A percentile compares a stretch with the other conserved stretches of the same genome.
Evolutionary conservation across 2,113 vertebrate genomes (phyloP).

Genomic region (Megatriorchis doriae): DNA sequence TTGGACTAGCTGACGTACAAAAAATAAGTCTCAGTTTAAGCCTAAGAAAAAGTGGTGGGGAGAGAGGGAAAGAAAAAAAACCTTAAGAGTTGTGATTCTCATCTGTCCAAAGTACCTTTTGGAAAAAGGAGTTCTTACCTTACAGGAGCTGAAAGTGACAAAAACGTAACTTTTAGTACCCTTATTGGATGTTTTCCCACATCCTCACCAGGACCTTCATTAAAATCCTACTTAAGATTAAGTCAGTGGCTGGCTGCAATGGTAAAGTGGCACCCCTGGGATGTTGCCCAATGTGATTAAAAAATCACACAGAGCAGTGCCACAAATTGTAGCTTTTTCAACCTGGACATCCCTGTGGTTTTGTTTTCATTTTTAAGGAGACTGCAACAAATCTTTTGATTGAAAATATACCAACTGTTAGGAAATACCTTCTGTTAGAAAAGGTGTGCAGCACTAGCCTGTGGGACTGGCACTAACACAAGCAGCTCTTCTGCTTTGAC

Average conservation of each 20-base stretch:
- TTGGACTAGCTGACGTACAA: not conserved
- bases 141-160: not conserved
- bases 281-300: not conserved
- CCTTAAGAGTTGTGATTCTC: not conserved
- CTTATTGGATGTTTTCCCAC: slow-evolving; percentile 1
- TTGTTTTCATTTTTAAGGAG: not conserved
- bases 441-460: not conserved
- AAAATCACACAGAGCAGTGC: not conserved
- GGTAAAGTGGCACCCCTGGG: not conserved
- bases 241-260: not conserved
- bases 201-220: not conserved
- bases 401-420: not conserved
- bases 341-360: not conserved
- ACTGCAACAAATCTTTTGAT: not conserved
- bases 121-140: not conserved
- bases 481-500: not conserved
- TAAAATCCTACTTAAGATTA: slow-evolving; percentile 7
- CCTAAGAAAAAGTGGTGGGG: not conserved
- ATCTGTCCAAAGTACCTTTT: not conserved
- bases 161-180: not conserved
- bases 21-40: not conserved
- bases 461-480: not conserved
- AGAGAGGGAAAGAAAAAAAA: not conserved
- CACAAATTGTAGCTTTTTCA: not conserved
- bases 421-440: not conserved